Evolutionary conservation across 2,113 vertebrate genomes (phyloP), one percentile per base, ranked within the genome.

Genomic region (Campylomormyrus numenius): DNA sequence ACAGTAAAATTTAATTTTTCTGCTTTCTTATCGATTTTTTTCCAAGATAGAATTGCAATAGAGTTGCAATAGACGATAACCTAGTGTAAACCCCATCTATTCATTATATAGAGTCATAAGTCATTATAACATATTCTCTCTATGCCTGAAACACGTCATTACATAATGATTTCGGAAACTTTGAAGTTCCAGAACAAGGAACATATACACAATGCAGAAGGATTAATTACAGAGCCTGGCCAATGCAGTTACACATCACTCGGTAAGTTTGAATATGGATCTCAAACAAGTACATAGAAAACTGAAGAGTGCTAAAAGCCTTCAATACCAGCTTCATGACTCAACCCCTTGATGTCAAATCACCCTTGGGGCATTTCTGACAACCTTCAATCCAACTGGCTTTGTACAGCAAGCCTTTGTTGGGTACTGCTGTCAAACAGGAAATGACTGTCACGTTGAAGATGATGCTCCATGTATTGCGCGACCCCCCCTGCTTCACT

Each of bases 321-420:
- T 46, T 45, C 39, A 46, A 10, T n/a, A 35, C n/a, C 85, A 39
- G 49, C n/a, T 56, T 53, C 5, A 52, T 87, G 85, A 87, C 49
- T 48, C 49, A 50, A 52, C 4, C 49, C 48, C 15, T 27, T 53
- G 50, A 87, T 87, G 85, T 35, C 85, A 56, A 87, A 87, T 52
- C 48, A 27, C 27, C 50, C 27, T 39, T 53, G 27, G 48, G 45
- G 46, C 84, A 49, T 7, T 86, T 50, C 45, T 86, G 84, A 86
- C 45, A 49, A 39, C 49, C 49, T 53, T 27, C 50, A 35, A 87
- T 53, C 50, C 48, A 53, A 35, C 10, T 35, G 50, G 48, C 85
- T 35, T 87, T 87, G 85, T 35, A 53, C 85, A 87, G 85, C 85
- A 21, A 21, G 85, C 49, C 27, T 87, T 53, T 53, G 48, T 53